Evolutionary conservation across 2,113 vertebrate species (phyloP), one percentile per base, ranked within the genome.

Genomic region (Podarcis muralis): DNA sequence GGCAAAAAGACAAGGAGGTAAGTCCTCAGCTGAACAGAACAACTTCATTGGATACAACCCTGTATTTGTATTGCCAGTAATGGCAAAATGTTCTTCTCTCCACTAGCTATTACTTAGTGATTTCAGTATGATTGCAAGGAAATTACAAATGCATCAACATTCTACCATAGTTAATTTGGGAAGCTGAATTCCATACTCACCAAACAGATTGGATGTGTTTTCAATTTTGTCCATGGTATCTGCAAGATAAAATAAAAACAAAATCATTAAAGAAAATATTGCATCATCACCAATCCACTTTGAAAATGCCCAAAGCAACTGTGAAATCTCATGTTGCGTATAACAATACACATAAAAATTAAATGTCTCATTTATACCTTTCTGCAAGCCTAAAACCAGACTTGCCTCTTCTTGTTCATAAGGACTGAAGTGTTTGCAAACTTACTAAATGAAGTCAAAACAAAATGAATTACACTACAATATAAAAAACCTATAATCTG

Each of bases 221-320:
- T 99, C 93, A 99, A 90, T 95, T 99, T 99, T 88, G 99, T 99
- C 99, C 99, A 99, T 90, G 98, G 99, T 94, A 99, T 99, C 99
- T 99, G 95, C 66, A 94, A 96, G 84, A 65, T 25, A 94, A 94
- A 93, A 92, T 16, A 83, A 93, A 94, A 88, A 48, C 85, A 91
- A 81, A 85, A 68, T 20, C n/a, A 48, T 69, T 83, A 88, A 91
- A 90, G 18, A 75, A 85, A 86, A 82, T 35, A 90, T 30, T 81
- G 13, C 68, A 22, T 59, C 48, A 78, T 80, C 7, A 82, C 48
- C 11, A 16, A 83, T 37, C 83, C 72, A 0, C 71, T 91, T 8
- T 82, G 23, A 37, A 68, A 81, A 65, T 6, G 27, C 6, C 30
- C 20, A 57, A 72, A 13, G 5, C 48, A 87, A 35, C 32, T 25